phyloP scores from a whole-genome alignment of 2,888 invertebrate genomes.

The Dysmachus trigonus region DNA sequence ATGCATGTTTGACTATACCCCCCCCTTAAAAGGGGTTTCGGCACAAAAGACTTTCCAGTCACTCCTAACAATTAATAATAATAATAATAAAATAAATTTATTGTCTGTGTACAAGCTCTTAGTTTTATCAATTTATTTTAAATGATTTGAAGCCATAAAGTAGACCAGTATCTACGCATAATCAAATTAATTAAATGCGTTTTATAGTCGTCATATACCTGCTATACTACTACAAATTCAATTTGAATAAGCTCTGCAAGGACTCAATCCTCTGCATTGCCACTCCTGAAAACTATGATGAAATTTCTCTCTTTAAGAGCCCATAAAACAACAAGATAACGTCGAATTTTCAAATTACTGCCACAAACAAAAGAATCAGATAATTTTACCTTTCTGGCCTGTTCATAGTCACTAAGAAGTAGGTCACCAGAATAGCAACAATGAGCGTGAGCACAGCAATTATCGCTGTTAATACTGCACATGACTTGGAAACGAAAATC shows the following conservation, averaged over 20 bases:
- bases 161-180: background rate
- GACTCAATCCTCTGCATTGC: background rate
- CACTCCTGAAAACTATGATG: background rate
- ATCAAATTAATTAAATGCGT: background rate
- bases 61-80: too few relatives aligned
- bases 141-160: background rate
- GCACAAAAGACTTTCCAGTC: too few relatives aligned
- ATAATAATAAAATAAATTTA: background rate
- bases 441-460: slow-evolving; percentile 59
- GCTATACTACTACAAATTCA: background rate
- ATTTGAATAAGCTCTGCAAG: background rate
- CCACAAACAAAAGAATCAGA: background rate
- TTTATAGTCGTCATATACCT: background rate
- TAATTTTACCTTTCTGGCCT: slow-evolving; percentile 56
- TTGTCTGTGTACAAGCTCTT: background rate
- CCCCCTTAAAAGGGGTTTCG: too few relatives aligned
- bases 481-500: slow-evolving; percentile 60
- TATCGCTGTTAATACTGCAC: slow-evolving; percentile 57
- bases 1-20: too few relatives aligned
- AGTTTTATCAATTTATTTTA: background rate
- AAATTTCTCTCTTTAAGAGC: background rate
- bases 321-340: background rate
- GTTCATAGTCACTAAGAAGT: slow-evolving; percentile 58
- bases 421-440: slow-evolving; percentile 59
- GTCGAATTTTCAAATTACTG: background rate